Conservation (phyloP, 2,888 invertebrate genomes). For the Chalcosyrphus nemorum region DNA sequence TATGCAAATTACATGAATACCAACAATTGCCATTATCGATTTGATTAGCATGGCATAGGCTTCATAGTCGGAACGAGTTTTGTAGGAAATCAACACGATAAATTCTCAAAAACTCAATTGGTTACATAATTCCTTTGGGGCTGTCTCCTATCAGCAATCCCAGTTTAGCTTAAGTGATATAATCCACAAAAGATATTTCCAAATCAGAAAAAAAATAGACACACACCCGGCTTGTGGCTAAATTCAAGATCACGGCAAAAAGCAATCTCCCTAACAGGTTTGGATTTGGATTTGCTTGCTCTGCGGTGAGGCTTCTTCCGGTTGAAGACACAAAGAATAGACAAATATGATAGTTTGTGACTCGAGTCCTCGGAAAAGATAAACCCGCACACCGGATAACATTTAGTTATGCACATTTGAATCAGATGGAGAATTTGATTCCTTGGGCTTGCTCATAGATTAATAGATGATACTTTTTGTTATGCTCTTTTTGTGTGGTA, state of each 20-base stretch:
- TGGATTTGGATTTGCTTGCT: conserved; percentile 1
- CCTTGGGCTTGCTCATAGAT: neutral
- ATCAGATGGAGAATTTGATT: neutral
- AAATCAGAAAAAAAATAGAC: neutral
- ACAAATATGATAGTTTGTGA: conserved; percentile 9
- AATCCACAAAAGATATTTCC: neutral
- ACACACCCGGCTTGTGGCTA: conserved; percentile 36
- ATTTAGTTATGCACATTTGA: conserved; percentile 24
- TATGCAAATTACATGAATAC: conserved; percentile 22
- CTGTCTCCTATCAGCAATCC: neutral
- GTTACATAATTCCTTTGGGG: conserved; percentile 20
- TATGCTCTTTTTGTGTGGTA: neutral
- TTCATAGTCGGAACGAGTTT: conserved; percentile 18
- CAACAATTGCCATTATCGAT: conserved; percentile 17
- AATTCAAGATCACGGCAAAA: conserved; percentile 48
- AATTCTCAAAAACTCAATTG: conserved; percentile 1
- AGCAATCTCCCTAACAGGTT: conserved; percentile 48
- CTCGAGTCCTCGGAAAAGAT: conserved; percentile 36
- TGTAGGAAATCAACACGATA: conserved; percentile 10
- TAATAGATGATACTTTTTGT: neutral
- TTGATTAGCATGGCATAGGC: conserved; percentile 2
- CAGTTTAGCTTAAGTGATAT: neutral
- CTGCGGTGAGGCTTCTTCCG: conserved; percentile 46
- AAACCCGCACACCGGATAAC: neutral
- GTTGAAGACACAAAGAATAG: conserved; percentile 37